Evolutionary conservation across 2,113 vertebrate genomes (phyloP).

Genomic region (Peucedramus taeniatus): DNA sequence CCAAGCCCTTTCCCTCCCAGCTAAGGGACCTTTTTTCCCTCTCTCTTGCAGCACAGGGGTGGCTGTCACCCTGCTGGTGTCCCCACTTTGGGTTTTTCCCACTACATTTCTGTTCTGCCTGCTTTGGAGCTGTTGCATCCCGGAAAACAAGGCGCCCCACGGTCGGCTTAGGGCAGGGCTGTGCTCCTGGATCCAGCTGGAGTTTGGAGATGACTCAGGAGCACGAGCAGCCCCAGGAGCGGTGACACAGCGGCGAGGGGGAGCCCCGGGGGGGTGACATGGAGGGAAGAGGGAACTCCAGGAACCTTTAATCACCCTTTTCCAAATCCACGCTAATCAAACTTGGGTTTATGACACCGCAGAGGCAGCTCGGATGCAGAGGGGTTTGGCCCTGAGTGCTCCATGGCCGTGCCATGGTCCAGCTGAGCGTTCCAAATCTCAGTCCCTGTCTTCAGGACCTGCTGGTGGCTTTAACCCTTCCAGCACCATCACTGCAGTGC

Average conservation of each 20-base stretch:
- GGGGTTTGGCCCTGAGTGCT: background rate
- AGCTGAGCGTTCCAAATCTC: background rate
- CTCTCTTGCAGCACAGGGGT: rapidly evolving
- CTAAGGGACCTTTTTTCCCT: background rate
- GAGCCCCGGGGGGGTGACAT: background rate
- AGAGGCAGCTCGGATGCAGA: rapidly evolving
- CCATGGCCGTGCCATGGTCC: background rate
- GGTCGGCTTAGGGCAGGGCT: background rate
- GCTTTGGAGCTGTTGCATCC: background rate
- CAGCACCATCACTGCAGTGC: rapidly evolving
- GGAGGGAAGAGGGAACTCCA: background rate
- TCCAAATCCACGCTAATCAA: background rate
- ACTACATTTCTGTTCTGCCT: background rate
- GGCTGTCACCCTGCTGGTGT: background rate
- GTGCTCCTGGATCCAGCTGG: background rate
- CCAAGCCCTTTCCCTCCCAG: background rate
- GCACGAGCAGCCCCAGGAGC: background rate
- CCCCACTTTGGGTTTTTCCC: rapidly evolving
- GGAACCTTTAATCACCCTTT: background rate
- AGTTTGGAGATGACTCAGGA: background rate
- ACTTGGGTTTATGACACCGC: rapidly evolving
- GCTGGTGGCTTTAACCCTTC: background rate
- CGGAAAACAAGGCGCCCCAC: rapidly evolving
- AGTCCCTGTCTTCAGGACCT: background rate
- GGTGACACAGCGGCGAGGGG: background rate